phyloP scores from a whole-genome alignment of 2,888 invertebrate genomes.

The Plagiodera versicolora region DNA sequence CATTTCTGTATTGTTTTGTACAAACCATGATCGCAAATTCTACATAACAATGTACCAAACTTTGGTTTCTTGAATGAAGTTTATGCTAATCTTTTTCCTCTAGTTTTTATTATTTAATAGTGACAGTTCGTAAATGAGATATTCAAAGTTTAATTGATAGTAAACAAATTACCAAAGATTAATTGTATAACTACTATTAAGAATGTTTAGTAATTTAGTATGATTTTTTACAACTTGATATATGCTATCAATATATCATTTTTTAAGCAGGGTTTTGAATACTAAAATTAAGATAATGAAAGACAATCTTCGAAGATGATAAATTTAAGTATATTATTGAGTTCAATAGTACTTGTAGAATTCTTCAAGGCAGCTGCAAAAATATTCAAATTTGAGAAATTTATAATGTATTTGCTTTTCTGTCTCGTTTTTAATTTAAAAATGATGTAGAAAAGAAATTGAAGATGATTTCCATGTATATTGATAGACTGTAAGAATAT shows the following conservation, averaged over 20 bases:
- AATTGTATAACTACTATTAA: background rate
- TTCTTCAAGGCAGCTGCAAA: background rate
- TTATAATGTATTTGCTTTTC: too few relatives aligned
- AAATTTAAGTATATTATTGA: too few relatives aligned
- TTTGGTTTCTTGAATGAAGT: too few relatives aligned
- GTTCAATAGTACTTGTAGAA: too few relatives aligned
- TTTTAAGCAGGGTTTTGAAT: too few relatives aligned
- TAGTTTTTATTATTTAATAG: background rate
- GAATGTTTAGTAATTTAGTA: background rate
- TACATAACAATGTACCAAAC: too few relatives aligned
- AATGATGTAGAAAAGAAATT: too few relatives aligned
- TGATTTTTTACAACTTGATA: background rate
- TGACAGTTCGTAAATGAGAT: background rate
- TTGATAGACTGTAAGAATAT: background rate
- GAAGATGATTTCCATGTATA: conserved; percentile 19
- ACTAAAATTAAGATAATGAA: too few relatives aligned
- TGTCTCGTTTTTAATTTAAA: conserved; percentile 1
- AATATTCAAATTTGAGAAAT: background rate
- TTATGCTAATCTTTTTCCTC: too few relatives aligned
- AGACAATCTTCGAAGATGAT: too few relatives aligned
- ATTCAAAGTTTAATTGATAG: background rate
- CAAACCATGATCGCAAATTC: too few relatives aligned
- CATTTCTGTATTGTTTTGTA: too few relatives aligned
- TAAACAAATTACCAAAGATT: background rate
- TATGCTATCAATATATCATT: background rate